Evolutionary conservation across 1,140 invertebrate genomes (phyloP), one percentile per base, ranked within the genome.

Genomic region (Aphelinus certus): DNA sequence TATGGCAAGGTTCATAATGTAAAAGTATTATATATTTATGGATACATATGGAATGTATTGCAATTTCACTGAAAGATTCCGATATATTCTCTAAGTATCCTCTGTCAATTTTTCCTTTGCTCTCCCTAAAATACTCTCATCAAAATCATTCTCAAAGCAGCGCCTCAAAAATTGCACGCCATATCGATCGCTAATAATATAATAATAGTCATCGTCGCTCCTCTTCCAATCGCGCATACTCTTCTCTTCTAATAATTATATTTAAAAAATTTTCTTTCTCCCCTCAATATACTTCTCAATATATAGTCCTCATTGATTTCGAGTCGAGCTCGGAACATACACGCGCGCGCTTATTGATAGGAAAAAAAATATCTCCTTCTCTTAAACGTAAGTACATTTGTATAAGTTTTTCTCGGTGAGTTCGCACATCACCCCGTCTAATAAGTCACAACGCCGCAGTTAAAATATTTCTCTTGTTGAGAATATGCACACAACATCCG

Each of bases 121-220:
- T 26, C 26, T 26, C 26, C 26, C 26, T 26, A 26, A 26, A 26
- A 26, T 26, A 26, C 26, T 26, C 26, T 26, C 26, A 26, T 26
- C 26, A 46, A 56, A 72, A 51, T 58, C 4, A 74, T 74, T 58
- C 42, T 70, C 55, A 70, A 75, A 65, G 66, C 67, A 64, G 73
- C 55, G 66, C 67, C 70, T 70, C 61, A 71, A 75, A 71, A 71
- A 71, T 71, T 75, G 68, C 73, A 75, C 73, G 67, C 67, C 3
- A 66, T 55, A 5, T 26, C 53, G 61, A 67, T 74, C 5, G 3
- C 61, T 60, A 73, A 68, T 49, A 4, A 60, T 73, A 51, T 60
- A 68, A 68, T 49, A 10, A 60, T 73, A 60, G 48, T 53, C 53
- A 55, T 62, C 43, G 42, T 64, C 47, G 49, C 46, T 75, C 10